Percentiles rank a stretch among this genome's conserved stretches.
phyloP scores from a whole-genome alignment of 2,797 vertebrate species.

The Fratercula arctica region DNA sequence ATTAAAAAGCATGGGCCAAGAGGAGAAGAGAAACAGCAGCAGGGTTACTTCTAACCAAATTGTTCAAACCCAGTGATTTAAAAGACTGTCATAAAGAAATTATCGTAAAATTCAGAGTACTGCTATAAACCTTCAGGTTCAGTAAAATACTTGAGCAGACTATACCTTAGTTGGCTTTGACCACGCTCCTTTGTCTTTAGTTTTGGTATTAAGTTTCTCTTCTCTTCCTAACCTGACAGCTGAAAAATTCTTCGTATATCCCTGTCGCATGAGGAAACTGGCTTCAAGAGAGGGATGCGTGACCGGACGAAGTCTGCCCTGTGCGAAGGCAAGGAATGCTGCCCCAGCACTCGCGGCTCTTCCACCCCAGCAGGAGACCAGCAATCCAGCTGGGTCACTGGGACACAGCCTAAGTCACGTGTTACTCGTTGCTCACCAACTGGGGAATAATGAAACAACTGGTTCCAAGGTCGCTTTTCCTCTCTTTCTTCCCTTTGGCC shows the following conservation, averaged over 20 bases:
- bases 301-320: not conserved
- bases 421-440: not conserved
- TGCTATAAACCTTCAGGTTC: slow-evolving; percentile 8
- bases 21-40: not conserved
- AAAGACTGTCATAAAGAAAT: not conserved
- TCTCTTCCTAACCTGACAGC: slow-evolving; percentile 23
- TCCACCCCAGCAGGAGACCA: not conserved
- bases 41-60: not conserved
- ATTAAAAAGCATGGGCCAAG: not conserved
- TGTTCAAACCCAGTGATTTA: not conserved
- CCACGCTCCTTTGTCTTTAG: not conserved
- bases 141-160: slow-evolving; percentile 47
- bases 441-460: not conserved
- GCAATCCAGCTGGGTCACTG: not conserved
- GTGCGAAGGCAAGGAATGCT: not conserved
- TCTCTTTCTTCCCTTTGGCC: not conserved
- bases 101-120: not conserved
- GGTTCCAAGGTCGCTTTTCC: not conserved
- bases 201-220: slow-evolving; percentile 20
- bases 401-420: not conserved
- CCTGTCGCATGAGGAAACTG: slow-evolving; percentile 25
- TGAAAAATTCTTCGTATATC: slow-evolving; percentile 34
- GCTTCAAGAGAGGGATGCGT: not conserved
- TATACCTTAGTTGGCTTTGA: slow-evolving; percentile 4
- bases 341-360: not conserved